Percentiles rank a stretch among this genome's conserved stretches.
Evolutionary conservation across 2,888 invertebrate species (phyloP).

Genomic region (Noctua comes): DNA sequence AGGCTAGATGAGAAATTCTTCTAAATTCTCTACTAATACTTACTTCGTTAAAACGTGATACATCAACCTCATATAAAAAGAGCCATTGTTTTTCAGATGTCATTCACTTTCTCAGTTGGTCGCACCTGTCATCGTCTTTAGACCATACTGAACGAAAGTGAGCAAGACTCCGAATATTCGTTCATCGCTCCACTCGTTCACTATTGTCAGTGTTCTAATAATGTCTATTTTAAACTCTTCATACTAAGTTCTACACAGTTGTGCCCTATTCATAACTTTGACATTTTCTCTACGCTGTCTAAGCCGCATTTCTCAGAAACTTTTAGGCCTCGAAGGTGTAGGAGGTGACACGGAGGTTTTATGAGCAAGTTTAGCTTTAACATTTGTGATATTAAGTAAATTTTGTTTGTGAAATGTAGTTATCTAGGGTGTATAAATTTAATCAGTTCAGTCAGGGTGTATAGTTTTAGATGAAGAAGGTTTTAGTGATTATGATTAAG

Average conservation of each 20-base stretch:
- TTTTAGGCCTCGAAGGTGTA: constrained; percentile 19
- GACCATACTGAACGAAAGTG: neutral
- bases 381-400: constrained; percentile 10
- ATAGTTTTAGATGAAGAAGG: neutral
- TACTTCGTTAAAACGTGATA: neutral
- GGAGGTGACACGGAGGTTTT: constrained; percentile 21
- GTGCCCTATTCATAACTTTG: constrained; percentile 35
- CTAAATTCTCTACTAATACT: neutral
- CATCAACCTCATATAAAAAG: neutral
- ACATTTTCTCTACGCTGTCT: constrained; percentile 20
- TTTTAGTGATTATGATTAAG: neutral
- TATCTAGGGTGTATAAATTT: no score
- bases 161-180: neutral
- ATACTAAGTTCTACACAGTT: neutral
- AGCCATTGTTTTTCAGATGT: neutral
- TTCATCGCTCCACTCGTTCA: neutral
- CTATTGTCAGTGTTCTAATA: neutral
- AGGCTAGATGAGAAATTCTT: neutral
- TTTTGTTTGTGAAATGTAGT: neutral
- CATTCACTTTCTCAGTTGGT: neutral
- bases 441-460: no score
- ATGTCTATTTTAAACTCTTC: constrained; percentile 25
- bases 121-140: neutral
- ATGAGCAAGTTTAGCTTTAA: neutral
- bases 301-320: constrained; percentile 25